Evolutionary conservation across 2,797 vertebrate species (phyloP).

Genomic region (Aldrovandia affinis): DNA sequence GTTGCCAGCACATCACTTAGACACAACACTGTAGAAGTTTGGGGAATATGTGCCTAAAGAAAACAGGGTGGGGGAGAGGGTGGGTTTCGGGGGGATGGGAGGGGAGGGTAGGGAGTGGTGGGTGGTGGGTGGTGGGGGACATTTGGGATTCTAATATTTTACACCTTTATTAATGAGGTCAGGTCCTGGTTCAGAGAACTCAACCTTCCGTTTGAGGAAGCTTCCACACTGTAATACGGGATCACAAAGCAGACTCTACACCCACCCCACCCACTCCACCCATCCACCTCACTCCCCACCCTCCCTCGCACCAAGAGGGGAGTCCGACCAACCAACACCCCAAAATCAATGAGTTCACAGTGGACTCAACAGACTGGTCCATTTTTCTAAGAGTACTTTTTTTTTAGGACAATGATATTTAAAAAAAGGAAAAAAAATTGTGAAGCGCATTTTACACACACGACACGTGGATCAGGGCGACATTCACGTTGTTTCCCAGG

Average conservation of each 20-base stretch:
- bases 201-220: constrained; percentile 72
- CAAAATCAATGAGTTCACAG: constrained; percentile 49
- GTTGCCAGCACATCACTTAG: constrained; percentile 91
- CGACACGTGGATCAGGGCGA: background rate
- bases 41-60: constrained; percentile 84
- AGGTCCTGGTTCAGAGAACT: constrained; percentile 53
- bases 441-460: constrained; percentile 38
- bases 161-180: constrained; percentile 49
- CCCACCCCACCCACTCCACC: constrained; percentile 9
- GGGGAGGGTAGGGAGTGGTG: background rate
- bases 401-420: constrained; percentile 75
- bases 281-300: constrained; percentile 58
- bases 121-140: constrained; percentile 31
- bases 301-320: background rate
- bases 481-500: constrained; percentile 65
- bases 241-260: constrained; percentile 66
- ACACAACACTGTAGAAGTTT: constrained; percentile 99
- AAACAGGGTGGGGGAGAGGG: constrained; percentile 63
- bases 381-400: constrained; percentile 66
- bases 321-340: background rate
- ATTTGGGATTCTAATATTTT: constrained; percentile 59
- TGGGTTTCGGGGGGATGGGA: constrained; percentile 29
- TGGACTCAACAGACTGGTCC: constrained; percentile 56
- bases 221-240: constrained; percentile 82
- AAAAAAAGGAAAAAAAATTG: constrained; percentile 34